Conservation (phyloP, 1,140 invertebrate genomes). For the Helicoverpa zea region DNA sequence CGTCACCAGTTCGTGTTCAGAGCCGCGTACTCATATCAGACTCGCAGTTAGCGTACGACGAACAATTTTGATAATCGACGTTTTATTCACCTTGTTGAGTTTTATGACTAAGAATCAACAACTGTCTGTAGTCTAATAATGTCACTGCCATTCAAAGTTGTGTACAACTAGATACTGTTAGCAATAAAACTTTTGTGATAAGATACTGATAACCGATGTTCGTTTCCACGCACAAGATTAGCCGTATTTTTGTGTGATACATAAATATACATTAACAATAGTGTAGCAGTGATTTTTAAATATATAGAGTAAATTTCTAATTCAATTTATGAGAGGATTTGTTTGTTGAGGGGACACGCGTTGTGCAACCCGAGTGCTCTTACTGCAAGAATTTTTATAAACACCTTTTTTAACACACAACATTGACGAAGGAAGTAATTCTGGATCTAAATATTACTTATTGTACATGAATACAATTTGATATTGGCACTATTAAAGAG, state of each 20-base stretch:
- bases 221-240: constrained; percentile 72
- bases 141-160: constrained; percentile 78
- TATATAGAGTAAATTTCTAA: constrained; percentile 39
- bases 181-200: constrained; percentile 85
- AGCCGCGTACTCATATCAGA: constrained; percentile 77
- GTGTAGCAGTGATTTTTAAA: constrained; percentile 34
- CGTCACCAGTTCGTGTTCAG: constrained; percentile 67
- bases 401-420: neutral
- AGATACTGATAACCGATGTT: constrained; percentile 64
- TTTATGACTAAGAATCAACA: constrained; percentile 71
- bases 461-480: too few relatives aligned
- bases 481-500: too few relatives aligned
- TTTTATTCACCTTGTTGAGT: constrained; percentile 58
- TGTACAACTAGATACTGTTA: constrained; percentile 69
- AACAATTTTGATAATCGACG: constrained; percentile 62
- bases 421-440: too few relatives aligned
- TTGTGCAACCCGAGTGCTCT: constrained; percentile 10
- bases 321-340: constrained; percentile 41
- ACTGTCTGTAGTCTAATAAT: constrained; percentile 64
- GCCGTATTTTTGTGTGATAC: constrained; percentile 60
- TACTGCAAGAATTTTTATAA: neutral
- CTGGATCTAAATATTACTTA: too few relatives aligned
- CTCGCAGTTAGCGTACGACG: constrained; percentile 60
- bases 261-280: constrained; percentile 54
- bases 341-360: constrained; percentile 22